Evolutionary conservation across 2,888 invertebrate species (phyloP).

Genomic region (Tetropium fuscum): DNA sequence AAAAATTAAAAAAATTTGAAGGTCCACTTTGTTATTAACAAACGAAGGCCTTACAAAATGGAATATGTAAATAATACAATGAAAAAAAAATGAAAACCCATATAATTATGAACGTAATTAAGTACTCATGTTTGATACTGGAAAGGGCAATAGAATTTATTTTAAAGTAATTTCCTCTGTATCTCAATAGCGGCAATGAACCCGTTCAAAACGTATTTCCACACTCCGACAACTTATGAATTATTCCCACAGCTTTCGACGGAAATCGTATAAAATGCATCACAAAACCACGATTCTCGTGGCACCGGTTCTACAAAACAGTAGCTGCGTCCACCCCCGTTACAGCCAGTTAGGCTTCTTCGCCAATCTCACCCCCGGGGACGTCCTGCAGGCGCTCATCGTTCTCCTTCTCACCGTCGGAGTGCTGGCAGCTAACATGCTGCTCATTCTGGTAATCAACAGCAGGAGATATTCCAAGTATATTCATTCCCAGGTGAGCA

Average conservation of each 20-base stretch:
- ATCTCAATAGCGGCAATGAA: too few relatives aligned
- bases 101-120: too few relatives aligned
- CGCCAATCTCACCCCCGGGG: conserved; percentile 75
- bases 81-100: too few relatives aligned
- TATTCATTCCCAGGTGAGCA: conserved; percentile 85
- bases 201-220: too few relatives aligned
- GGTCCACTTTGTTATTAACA: too few relatives aligned
- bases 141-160: too few relatives aligned
- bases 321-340: conserved; percentile 82
- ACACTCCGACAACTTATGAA: too few relatives aligned
- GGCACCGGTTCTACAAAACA: conserved; percentile 85
- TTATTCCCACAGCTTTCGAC: neutral
- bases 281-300: conserved; percentile 78
- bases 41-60: too few relatives aligned
- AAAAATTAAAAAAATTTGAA: too few relatives aligned
- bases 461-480: conserved; percentile 86
- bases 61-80: too few relatives aligned
- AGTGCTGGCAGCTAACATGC: conserved; percentile 82
- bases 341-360: conserved; percentile 74
- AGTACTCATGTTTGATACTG: too few relatives aligned
- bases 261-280: conserved; percentile 50
- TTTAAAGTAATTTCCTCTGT: too few relatives aligned
- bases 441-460: conserved; percentile 86
- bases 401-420: conserved; percentile 82
- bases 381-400: conserved; percentile 81